Evolutionary conservation across 2,888 invertebrate genomes (phyloP), one percentile per base, ranked within the genome.

Genomic region (Deilephila porcellus): DNA sequence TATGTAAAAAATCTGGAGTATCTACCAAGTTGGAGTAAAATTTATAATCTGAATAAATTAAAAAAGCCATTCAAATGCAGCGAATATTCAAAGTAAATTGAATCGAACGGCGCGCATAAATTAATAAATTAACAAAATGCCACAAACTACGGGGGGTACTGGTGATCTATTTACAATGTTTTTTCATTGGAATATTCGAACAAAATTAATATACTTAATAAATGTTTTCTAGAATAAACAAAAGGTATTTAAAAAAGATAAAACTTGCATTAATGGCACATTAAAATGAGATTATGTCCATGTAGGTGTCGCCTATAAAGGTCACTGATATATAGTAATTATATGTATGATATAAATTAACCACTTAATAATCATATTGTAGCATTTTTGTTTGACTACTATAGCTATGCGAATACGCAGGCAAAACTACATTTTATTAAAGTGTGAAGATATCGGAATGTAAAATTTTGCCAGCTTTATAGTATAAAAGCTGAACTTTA

Each of bases 61-160:
- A 56, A 56, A 56, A 56, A 56, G 5, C 17, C 19, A 56, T 56
- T 56, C 56, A 56, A 56, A 14, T n/a, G 56, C 56, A n/a, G 19
- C 56, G 56, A 56, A n/a, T 56, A 56, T n/a, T 56, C n/a, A n/a
- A 56, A 60, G 25, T 60, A 29, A 60, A 60, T 29, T 60, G 34
- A 32, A 63, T 34, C 11, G 14, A 20, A 37, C 20, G 37, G 14
- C n/a, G 14, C 20, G 64, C 64, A 64, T 64, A 45, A 45, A 64
- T 64, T 45, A 64, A 64, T 64, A 64, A 64, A 45, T 64, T 45
- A 64, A 8, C 8, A 45, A 64, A 64, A 64, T 64, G 64, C 64
- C 45, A 56, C 56, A 64, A 64, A 1, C 64, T 64, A 37, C 45
- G 19, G 64, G 64, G 62, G 62, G 62, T 6, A 45, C 20, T 20